Base-by-base conservation (phyloP, 2,888 invertebrate genomes). In the Leucozona laternaria region DNA sequence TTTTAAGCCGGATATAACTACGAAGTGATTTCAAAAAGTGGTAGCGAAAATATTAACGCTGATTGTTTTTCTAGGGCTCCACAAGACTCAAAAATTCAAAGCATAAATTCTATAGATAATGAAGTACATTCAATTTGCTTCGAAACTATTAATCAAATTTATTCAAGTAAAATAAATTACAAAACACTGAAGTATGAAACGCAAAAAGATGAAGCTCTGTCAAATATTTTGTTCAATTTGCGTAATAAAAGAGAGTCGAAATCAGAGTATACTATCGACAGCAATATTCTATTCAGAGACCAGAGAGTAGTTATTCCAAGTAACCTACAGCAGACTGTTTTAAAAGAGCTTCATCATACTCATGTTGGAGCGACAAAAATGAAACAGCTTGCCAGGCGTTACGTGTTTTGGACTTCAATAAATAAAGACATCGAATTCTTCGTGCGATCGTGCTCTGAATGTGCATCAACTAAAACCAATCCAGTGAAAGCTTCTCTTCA, bases 351-450 rank as follows among this genome's bases (percentile, higher is more conserved):
- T n/a, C 90, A 90, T 68, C 78, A 71, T 6, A 83, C 89, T 11
- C 90, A 91, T 68, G 79, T 89, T 7, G 90, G 90, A 7, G 88
- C 90, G 7, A 88, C 89, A 17, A 89, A 89, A 75, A 90, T 90
- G 89, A 90, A 91, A 84, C 88, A 89, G n/a, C 64, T 57, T 57
- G 55, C 55, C 5, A 57, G 55, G 7, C 55, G 55, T 57, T 57
- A 57, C 28, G 55, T 31, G 2, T 28, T 4, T 7, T 57, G 89
- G 90, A 48, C 45, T 6, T 48, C 45, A 48, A 48, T 91, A 22
- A 89, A 91, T 75, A 80, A 87, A 10, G 89, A 90, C 11, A 90
- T 90, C 20, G 90, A 91, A 85, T 53, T 73, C 8, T 71, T 82
- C 7, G 88, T 89, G 8, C 85, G 83, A 48, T 55, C 64, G 7